phyloP scores from a whole-genome alignment of 2,113 vertebrate genomes.

The Lichenostomus cassidix region DNA sequence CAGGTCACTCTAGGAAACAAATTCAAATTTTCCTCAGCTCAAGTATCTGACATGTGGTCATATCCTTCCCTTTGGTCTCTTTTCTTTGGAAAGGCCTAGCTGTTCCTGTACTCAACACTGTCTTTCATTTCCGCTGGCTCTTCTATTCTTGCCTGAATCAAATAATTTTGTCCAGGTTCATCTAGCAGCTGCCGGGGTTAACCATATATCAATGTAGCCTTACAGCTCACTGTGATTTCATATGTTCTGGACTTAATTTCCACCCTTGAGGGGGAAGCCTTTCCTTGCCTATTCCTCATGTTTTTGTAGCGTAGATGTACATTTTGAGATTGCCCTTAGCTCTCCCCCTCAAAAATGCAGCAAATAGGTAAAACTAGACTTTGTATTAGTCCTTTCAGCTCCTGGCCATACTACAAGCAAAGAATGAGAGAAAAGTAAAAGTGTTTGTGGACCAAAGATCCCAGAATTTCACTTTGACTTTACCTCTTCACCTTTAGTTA shows the following conservation, averaged over 20 bases:
- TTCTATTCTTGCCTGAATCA: not conserved
- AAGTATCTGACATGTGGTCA: not conserved
- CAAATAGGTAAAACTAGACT: not conserved
- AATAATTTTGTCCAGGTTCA: not conserved
- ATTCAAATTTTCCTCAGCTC: not conserved
- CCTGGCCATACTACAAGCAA: not conserved
- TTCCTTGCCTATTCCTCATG: not conserved
- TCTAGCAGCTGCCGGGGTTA: not conserved
- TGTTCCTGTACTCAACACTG: fast-evolving
- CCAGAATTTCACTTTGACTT: not conserved
- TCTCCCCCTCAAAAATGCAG: not conserved
- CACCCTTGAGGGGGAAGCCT: not conserved
- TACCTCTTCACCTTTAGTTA: not conserved
- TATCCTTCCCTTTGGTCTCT: not conserved
- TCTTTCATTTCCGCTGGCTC: not conserved
- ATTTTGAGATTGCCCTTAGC: not conserved
- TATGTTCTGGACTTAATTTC: not conserved
- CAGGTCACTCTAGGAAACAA: not conserved
- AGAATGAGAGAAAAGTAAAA: not conserved
- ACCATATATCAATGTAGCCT: not conserved
- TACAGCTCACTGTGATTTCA: not conserved
- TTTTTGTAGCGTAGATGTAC: not conserved
- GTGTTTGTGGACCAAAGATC: fast-evolving
- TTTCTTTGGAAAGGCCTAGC: not conserved
- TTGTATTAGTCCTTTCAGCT: not conserved